phyloP scores from a whole-genome alignment of 2,113 vertebrate species.

The Hemiscyllium ocellatum region DNA sequence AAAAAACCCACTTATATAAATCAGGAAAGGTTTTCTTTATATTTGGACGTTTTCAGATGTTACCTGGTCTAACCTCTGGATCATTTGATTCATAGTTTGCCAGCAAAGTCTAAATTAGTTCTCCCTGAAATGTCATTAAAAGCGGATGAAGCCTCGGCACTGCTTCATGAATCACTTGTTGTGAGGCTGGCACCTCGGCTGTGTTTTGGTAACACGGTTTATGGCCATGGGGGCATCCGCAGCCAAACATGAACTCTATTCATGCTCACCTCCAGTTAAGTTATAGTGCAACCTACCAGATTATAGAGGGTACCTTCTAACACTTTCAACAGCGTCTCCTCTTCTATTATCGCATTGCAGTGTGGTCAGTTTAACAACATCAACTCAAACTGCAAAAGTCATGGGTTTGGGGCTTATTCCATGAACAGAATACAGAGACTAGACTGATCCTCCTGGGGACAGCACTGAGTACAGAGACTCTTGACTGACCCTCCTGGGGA shows the following conservation, averaged over 20 bases:
- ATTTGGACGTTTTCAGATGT: neutral
- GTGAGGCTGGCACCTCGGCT: neutral
- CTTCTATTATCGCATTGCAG: neutral
- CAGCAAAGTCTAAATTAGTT: neutral
- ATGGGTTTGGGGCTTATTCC: too few species aligned
- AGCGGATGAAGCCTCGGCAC: neutral
- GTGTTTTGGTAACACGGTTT: slow-evolving; percentile 2
- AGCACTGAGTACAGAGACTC: too few species aligned
- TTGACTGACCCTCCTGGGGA: too few species aligned
- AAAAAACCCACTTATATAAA: neutral
- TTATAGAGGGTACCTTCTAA: neutral
- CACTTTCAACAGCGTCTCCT: neutral
- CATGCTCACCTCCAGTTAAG: neutral
- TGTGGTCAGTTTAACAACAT: neutral
- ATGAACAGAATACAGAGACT: too few species aligned
- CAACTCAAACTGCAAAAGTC: neutral
- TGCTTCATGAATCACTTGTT: neutral
- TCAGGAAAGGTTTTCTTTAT: neutral
- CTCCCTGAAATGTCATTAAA: neutral
- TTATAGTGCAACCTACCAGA: neutral
- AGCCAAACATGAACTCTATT: neutral
- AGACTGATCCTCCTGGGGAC: too few species aligned
- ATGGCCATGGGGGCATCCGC: neutral
- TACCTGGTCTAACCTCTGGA: neutral
- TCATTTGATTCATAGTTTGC: neutral